These are phyloP conservation scores for Lypha dubia DNA, from an alignment of 2,888 invertebrate genomes.

Conservation along the genomic window DNA sequence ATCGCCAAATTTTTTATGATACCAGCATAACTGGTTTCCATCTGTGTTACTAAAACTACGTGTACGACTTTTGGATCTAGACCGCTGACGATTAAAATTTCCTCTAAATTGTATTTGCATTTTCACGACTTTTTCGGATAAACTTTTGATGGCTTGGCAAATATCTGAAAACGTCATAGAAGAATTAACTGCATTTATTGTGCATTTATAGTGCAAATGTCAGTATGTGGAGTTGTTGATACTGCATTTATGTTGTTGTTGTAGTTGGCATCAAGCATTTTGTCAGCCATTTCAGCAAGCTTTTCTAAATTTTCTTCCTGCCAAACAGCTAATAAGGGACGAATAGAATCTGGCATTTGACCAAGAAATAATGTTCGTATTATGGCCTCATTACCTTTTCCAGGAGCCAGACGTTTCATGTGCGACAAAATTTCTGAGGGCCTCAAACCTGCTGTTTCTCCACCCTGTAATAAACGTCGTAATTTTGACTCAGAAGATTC, in stretches of 20 bases:
- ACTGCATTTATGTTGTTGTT: slow-evolving; percentile 29
- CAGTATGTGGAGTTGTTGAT: no score
- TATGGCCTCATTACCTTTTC: slow-evolving; percentile 45
- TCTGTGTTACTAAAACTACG: neutral
- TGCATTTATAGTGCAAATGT: no score
- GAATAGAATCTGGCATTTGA: slow-evolving; percentile 67
- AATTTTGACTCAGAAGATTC: slow-evolving; percentile 29
- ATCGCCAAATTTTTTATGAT: no score
- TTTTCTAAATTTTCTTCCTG: slow-evolving; percentile 45
- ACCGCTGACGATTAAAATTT: neutral
- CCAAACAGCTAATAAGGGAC: slow-evolving; percentile 55
- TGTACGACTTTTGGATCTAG: neutral
- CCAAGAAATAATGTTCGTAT: slow-evolving; percentile 63
- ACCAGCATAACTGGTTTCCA: slow-evolving; percentile 43
- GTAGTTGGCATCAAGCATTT: slow-evolving; percentile 58
- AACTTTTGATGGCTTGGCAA: slow-evolving; percentile 14
- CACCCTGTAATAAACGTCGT: slow-evolving; percentile 45
- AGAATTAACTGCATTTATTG: neutral
- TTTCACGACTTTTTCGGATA: slow-evolving; percentile 18
- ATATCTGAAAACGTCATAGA: neutral
- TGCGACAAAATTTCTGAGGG: slow-evolving; percentile 63
- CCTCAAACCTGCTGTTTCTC: slow-evolving; percentile 57
- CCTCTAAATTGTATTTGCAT: slow-evolving; percentile 15
- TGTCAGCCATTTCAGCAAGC: slow-evolving; percentile 63
- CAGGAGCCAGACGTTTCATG: slow-evolving; percentile 60